Evolutionary conservation across 2,113 vertebrate genomes (phyloP), one percentile per base, ranked within the genome.

Genomic region (Myotis brandtii): DNA sequence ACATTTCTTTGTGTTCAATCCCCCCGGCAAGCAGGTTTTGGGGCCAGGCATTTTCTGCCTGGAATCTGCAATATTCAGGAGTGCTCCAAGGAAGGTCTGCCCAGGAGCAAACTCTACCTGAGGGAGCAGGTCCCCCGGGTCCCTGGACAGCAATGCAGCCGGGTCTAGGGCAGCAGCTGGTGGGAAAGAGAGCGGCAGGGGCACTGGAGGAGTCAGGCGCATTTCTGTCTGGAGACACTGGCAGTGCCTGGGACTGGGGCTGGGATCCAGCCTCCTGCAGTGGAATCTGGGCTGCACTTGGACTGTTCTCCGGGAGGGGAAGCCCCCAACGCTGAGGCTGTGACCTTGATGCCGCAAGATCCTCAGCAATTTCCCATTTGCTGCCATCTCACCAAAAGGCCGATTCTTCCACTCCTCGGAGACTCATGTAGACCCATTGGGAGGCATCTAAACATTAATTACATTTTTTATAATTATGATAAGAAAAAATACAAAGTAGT

Each of bases 171-270:
- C 97, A 95, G 95, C 95, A 93, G 98, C 97, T 96, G 5, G 59
- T 62, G 59, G 25, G 23, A 25, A 27, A 27, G 23, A 62, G 59
- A 62, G 62, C 62, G 32, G 27, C 62, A 64, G 27, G 62, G 62
- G 25, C 62, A 32, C 21, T 9, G 94, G 97, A 69, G 69, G 91
- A 56, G 96, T 66, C 90, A 67, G 96, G 85, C 73, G 94, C 95
- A 87, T 98, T 98, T 98, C 98, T 81, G 97, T 98, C 97, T 97
- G 69, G 95, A 98, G 98, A 98, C 95, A 95, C n/a, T n/a, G n/a
- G n/a, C 98, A 98, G 97, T 95, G 88, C 98, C 97, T 64, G 80
- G 97, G 99, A 98, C 97, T 97, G 95, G 92, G 75, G 72, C 0
- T 91, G 96, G 98, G 98, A 99, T 98, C 98, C 98, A 98, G 98